phyloP scores from a whole-genome alignment of 2,888 invertebrate species.

The Aradus depressus region DNA sequence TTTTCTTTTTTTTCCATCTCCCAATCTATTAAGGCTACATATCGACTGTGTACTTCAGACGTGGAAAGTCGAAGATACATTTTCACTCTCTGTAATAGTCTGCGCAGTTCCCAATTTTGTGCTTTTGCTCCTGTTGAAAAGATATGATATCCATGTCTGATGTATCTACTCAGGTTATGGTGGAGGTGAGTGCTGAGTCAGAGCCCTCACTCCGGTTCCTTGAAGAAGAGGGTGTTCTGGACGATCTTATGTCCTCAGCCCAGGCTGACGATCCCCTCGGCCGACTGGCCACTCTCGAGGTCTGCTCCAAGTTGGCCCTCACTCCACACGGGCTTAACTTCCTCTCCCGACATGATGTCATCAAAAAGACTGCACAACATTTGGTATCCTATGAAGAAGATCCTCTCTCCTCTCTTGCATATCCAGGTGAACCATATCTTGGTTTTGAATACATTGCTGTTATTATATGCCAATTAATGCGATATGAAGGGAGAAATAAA shows the following conservation, averaged over 20 bases:
- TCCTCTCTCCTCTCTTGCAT: slow-evolving; percentile 50
- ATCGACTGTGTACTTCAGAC: too few relatives aligned
- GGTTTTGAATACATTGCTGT: too few relatives aligned
- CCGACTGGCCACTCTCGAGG: slow-evolving; percentile 54
- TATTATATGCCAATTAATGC: too few relatives aligned
- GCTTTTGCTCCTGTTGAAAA: too few relatives aligned
- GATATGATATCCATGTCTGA: too few relatives aligned
- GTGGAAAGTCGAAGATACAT: too few relatives aligned
- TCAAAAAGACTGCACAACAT: slow-evolving; percentile 50
- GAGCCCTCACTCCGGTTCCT: slow-evolving; percentile 48
- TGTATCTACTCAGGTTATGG: slow-evolving; percentile 48
- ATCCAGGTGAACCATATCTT: slow-evolving; percentile 49
- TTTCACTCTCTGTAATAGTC: too few relatives aligned
- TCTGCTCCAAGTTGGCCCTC: slow-evolving; percentile 15
- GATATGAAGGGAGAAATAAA: too few relatives aligned
- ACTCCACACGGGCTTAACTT: slow-evolving; percentile 50
- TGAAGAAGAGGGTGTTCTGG: slow-evolving; percentile 50
- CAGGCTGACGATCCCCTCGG: slow-evolving; percentile 60
- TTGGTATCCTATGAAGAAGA: slow-evolving; percentile 47
- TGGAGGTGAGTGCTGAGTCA: slow-evolving; percentile 51
- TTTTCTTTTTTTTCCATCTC: slow-evolving; percentile 14
- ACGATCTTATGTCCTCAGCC: slow-evolving; percentile 53
- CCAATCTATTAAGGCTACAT: too few relatives aligned
- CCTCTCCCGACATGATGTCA: slow-evolving; percentile 54
- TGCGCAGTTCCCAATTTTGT: too few relatives aligned